These are phyloP conservation scores for Hydrotaea diabolus DNA, from an alignment of 2,888 invertebrate species.

Conservation along the genomic window DNA sequence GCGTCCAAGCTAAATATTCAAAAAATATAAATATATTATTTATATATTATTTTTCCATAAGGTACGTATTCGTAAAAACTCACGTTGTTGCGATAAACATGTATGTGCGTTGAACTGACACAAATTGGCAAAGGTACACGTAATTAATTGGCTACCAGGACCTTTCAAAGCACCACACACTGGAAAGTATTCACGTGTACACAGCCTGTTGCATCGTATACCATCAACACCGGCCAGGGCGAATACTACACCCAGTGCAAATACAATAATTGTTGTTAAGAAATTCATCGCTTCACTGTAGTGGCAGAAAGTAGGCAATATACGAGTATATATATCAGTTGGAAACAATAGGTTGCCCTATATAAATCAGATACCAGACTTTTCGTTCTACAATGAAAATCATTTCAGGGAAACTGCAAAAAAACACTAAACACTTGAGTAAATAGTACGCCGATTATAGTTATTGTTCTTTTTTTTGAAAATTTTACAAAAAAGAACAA, in stretches of 20 bases:
- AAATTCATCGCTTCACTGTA: constrained; percentile 14
- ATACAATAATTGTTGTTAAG: not conserved
- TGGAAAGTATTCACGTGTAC: constrained; percentile 16
- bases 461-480: too few relatives aligned
- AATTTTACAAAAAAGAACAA: too few relatives aligned
- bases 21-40: not conserved
- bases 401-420: not conserved
- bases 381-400: not conserved
- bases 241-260: constrained; percentile 3
- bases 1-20: not conserved
- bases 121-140: constrained; percentile 15
- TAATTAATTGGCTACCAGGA: not conserved
- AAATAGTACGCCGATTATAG: too few relatives aligned
- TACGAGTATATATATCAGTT: not conserved
- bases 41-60: too few relatives aligned
- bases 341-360: not conserved
- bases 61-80: not conserved
- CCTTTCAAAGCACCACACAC: not conserved
- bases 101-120: not conserved
- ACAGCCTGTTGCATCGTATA: not conserved
- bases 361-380: not conserved
- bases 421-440: not conserved
- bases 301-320: not conserved
- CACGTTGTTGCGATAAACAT: constrained; percentile 20
- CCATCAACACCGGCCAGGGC: not conserved